A percentile compares a stretch with the other conserved stretches of the same genome.
Conservation (phyloP, 1,140 invertebrate species). For the Hormaphis cornu region DNA sequence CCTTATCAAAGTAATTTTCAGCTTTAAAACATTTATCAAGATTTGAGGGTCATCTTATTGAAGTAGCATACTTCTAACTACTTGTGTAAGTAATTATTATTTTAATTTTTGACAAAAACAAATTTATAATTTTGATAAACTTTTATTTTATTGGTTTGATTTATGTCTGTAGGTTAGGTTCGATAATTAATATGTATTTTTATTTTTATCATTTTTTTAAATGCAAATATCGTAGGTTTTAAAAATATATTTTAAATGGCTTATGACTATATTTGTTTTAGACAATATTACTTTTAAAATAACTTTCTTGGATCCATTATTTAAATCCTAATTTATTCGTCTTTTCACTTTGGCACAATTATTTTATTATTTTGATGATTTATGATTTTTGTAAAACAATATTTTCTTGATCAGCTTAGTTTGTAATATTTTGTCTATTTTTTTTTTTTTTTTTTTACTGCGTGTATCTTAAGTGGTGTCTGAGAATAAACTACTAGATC, state of each 20-base stretch:
- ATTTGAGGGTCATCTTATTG: constrained; percentile 27
- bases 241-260: not conserved
- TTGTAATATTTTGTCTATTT: constrained; percentile 3
- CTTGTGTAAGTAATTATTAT: constrained; percentile 19
- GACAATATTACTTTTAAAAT: not conserved
- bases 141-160: not conserved
- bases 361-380: constrained; percentile 28
- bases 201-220: not conserved
- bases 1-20: not conserved
- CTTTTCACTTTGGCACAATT: constrained; percentile 14
- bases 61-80: constrained; percentile 29
- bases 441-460: constrained; percentile 14
- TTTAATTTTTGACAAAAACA: not conserved
- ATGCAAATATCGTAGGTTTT: not conserved
- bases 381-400: constrained; percentile 8
- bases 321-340: not conserved
- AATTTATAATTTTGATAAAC: not conserved
- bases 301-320: constrained; percentile 6
- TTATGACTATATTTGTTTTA: constrained; percentile 18
- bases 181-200: constrained; percentile 20
- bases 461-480: not conserved
- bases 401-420: constrained; percentile 2
- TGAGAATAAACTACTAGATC: constrained; percentile 28
- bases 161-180: not conserved
- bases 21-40: constrained; percentile 26